Evolutionary conservation across 2,797 vertebrate species (phyloP).

Genomic region (Anabacerthia variegaticeps): DNA sequence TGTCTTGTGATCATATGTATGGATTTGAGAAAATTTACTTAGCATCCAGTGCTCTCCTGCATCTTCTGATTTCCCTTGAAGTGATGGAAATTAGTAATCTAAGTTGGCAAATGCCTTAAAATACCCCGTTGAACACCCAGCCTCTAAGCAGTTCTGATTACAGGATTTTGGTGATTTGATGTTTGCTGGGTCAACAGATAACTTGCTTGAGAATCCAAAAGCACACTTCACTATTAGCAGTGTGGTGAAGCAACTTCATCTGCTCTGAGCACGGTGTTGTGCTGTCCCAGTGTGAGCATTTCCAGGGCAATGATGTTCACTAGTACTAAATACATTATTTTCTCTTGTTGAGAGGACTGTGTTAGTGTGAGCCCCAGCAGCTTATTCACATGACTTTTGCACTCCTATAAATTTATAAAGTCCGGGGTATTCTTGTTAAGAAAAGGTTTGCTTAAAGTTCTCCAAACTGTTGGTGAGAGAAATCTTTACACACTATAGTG

Average conservation of each 20-base stretch:
- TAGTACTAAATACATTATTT: neutral
- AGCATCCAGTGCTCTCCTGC: neutral
- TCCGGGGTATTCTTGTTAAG: neutral
- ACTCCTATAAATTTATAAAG: neutral
- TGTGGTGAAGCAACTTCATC: neutral
- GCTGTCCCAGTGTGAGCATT: neutral
- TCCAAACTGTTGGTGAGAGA: neutral
- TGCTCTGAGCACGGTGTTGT: neutral
- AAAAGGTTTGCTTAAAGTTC: neutral
- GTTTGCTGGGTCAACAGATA: neutral
- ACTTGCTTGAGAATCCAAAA: neutral
- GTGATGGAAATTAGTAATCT: neutral
- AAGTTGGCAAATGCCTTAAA: neutral
- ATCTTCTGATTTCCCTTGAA: neutral
- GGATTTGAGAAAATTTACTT: neutral
- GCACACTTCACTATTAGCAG: neutral
- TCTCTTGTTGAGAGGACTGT: neutral
- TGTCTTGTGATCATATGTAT: neutral
- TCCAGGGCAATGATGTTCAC: rapidly evolving
- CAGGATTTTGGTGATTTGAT: neutral
- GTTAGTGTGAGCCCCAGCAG: neutral
- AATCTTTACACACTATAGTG: neutral
- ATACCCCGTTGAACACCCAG: neutral
- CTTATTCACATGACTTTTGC: neutral
- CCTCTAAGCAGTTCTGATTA: neutral